Evolutionary conservation across 1,140 invertebrate genomes (phyloP).

Genomic region (Dendrolimus punctatus): DNA sequence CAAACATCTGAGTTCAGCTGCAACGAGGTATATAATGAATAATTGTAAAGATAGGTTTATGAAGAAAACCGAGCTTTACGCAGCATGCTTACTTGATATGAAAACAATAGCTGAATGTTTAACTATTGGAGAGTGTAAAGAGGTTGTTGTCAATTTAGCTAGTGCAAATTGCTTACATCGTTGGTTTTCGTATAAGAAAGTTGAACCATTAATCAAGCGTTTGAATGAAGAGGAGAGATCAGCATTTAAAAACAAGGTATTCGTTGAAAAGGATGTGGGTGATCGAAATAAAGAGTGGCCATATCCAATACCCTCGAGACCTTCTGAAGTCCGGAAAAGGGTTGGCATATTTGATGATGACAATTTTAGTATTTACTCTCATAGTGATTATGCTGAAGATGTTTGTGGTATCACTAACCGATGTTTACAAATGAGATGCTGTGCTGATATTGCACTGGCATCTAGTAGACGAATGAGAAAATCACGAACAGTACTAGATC

Average conservation of each 20-base stretch:
- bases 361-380: too few relatives aligned
- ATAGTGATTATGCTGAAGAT: too few relatives aligned
- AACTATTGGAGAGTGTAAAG: slow-evolving; percentile 10
- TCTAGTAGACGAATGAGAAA: too few relatives aligned
- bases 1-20: too few relatives aligned
- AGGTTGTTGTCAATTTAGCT: slow-evolving; percentile 16
- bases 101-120: slow-evolving; percentile 14
- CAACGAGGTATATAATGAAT: slow-evolving; percentile 6
- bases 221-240: slow-evolving; percentile 11
- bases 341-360: too few relatives aligned
- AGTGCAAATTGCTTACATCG: slow-evolving; percentile 9
- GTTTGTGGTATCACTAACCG: too few relatives aligned
- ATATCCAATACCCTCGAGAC: slow-evolving; percentile 5
- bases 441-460: too few relatives aligned
- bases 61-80: slow-evolving; percentile 16
- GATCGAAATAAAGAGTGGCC: slow-evolving; percentile 8
- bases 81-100: slow-evolving; percentile 9
- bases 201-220: slow-evolving; percentile 15
- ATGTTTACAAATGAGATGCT: too few relatives aligned
- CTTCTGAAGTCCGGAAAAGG: neutral
- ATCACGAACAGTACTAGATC: too few relatives aligned
- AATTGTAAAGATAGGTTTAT: slow-evolving; percentile 11
- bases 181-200: slow-evolving; percentile 16
- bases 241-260: slow-evolving; percentile 16
- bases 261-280: slow-evolving; percentile 14